Percentiles rank a stretch among this genome's conserved stretches.
Evolutionary conservation across 2,113 vertebrate genomes (phyloP).

Genomic region (Poeciliopsis occidentalis): DNA sequence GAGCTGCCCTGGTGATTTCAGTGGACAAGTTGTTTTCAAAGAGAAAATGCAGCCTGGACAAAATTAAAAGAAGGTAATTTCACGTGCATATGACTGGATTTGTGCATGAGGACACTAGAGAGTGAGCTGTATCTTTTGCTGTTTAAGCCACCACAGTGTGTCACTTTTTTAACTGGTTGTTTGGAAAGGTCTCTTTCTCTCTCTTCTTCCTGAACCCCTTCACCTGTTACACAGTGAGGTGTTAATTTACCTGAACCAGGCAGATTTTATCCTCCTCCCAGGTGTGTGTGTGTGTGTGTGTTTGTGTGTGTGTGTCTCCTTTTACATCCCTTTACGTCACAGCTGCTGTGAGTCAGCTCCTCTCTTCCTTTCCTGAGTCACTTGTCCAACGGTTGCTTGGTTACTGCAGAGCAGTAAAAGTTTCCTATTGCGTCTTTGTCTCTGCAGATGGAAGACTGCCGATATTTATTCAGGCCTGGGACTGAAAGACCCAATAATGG

Average conservation of each 20-base stretch:
- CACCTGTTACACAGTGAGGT: slow-evolving; percentile 85
- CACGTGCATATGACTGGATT: not conserved
- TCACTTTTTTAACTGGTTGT: slow-evolving; percentile 12
- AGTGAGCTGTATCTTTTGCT: slow-evolving; percentile 15
- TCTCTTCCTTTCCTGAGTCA: slow-evolving; percentile 79
- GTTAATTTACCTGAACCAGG: slow-evolving; percentile 84
- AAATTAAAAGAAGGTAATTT: slow-evolving; percentile 77
- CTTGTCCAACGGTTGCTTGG: slow-evolving; percentile 80
- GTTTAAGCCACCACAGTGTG: slow-evolving; percentile 61
- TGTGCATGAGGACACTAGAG: not conserved
- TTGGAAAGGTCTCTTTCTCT: slow-evolving; percentile 26
- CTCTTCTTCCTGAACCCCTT: slow-evolving; percentile 11
- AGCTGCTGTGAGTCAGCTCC: slow-evolving; percentile 79
- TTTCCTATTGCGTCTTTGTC: slow-evolving; percentile 83
- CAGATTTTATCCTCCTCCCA: slow-evolving; percentile 81
- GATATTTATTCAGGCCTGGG: slow-evolving; percentile 82
- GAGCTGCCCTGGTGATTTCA: slow-evolving; percentile 80
- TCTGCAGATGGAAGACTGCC: slow-evolving; percentile 62
- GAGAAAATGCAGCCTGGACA: slow-evolving; percentile 77
- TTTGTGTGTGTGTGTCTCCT: slow-evolving; percentile 51
- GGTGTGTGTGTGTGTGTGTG: slow-evolving; percentile 25
- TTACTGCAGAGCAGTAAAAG: slow-evolving; percentile 75
- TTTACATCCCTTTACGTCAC: slow-evolving; percentile 74
- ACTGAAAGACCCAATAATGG: slow-evolving; percentile 72
- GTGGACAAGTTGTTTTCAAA: slow-evolving; percentile 83